Percentiles rank a stretch among this genome's conserved stretches.
phyloP scores from a whole-genome alignment of 2,797 vertebrate genomes.

The Mus caroli region DNA sequence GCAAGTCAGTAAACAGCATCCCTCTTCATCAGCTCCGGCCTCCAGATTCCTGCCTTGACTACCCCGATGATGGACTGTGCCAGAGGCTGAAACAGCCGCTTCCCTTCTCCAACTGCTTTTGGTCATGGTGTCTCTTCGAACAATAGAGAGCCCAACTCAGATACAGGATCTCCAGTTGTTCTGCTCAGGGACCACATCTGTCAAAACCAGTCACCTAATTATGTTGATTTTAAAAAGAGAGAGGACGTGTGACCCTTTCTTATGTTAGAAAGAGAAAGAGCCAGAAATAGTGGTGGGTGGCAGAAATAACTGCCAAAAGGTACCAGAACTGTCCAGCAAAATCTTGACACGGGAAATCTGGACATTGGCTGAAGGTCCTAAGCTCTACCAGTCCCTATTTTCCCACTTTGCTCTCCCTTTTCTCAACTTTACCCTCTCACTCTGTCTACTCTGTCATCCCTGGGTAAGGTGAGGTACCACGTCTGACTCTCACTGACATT shows the following conservation, averaged over 20 bases:
- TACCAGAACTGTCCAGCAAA: neutral
- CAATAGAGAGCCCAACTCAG: neutral
- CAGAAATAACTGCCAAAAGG: neutral
- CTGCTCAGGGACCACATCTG: neutral
- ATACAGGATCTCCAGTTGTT: neutral
- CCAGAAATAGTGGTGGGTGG: neutral
- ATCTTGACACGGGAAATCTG: neutral
- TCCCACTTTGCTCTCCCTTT: neutral
- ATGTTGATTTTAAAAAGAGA: neutral
- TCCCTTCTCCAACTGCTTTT: neutral
- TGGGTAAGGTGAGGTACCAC: fast-evolving
- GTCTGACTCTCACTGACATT: neutral
- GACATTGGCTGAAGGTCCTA: fast-evolving
- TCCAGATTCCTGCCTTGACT: neutral
- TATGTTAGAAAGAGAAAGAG: neutral
- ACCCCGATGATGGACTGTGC: too few species aligned
- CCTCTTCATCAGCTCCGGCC: neutral
- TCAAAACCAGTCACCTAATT: neutral
- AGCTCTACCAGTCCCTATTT: fast-evolving
- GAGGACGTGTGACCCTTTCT: neutral
- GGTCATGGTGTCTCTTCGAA: too few species aligned
- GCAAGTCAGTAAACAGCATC: neutral
- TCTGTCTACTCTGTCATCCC: neutral
- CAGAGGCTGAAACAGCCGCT: neutral
- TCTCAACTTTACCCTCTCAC: neutral